phyloP scores from a whole-genome alignment of 2,888 invertebrate genomes.

The Melanophora roralis region DNA sequence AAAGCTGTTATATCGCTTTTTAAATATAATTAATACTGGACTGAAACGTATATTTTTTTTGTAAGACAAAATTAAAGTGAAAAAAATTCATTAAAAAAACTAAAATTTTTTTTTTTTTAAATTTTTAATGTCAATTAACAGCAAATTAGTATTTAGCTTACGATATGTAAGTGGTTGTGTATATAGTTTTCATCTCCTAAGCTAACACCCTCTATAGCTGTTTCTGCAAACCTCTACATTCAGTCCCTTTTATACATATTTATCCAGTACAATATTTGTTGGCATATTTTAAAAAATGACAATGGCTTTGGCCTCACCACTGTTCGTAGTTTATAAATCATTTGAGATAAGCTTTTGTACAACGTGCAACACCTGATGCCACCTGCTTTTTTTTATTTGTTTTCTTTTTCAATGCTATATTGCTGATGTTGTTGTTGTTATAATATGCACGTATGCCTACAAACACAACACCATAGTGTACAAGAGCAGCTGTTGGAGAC shows the following conservation, averaged over 20 bases:
- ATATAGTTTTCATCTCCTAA: neutral
- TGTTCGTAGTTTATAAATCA: slow-evolving; percentile 76
- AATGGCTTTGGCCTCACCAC: slow-evolving; percentile 74
- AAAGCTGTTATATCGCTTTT: too few species aligned
- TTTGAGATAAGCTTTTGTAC: slow-evolving; percentile 75
- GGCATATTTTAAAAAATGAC: slow-evolving; percentile 75
- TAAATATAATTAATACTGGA: too few species aligned
- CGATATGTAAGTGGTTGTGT: too few species aligned
- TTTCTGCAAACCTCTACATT: neutral
- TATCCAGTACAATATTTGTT: slow-evolving; percentile 53
- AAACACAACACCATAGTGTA: neutral
- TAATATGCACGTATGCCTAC: slow-evolving; percentile 22
- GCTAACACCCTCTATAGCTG: neutral
- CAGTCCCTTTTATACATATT: neutral
- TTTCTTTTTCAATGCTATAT: slow-evolving; percentile 1
- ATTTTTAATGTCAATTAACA: too few species aligned
- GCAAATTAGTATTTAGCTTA: too few species aligned
- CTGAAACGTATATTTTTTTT: too few species aligned
- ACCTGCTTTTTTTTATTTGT: neutral
- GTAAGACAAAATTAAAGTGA: too few species aligned
- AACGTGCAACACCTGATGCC: slow-evolving; percentile 75
- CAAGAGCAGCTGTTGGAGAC: too few species aligned
- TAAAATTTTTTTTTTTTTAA: too few species aligned
- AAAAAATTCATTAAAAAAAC: too few species aligned
- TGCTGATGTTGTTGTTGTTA: slow-evolving; percentile 38